Percentiles rank a stretch among this genome's conserved stretches.
These are phyloP conservation scores for Limnephilus marmoratus DNA, from an alignment of 2,888 invertebrate genomes.

Conservation along the genomic window DNA sequence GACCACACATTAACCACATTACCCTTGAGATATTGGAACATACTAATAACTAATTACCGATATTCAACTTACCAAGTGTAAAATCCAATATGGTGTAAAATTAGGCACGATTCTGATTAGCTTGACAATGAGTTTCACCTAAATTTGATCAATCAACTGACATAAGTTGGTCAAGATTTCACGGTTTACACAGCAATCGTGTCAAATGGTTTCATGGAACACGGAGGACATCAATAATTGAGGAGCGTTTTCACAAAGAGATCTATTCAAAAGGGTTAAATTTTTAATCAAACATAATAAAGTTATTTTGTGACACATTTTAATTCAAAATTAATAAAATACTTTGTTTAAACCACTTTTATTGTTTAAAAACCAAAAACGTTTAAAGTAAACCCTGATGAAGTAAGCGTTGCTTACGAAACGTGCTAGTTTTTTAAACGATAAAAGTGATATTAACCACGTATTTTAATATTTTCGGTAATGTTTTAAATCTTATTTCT, in stretches of 20 bases:
- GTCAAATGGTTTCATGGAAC: background rate
- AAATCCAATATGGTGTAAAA: background rate
- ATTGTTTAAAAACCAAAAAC: no score
- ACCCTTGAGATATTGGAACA: background rate
- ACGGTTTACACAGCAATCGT: constrained; percentile 6
- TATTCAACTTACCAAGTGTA: background rate
- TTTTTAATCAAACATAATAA: no score
- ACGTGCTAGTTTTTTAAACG: no score
- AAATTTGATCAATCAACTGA: background rate
- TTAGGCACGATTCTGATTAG: constrained; percentile 18
- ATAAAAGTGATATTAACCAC: no score
- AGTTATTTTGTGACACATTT: no score
- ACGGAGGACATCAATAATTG: background rate
- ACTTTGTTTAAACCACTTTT: no score
- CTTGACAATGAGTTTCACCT: constrained; percentile 22
- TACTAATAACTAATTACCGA: background rate
- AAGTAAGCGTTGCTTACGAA: no score
- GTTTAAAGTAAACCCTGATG: no score
- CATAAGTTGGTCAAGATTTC: constrained; percentile 19
- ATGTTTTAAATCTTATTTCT: no score
- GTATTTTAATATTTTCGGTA: no score
- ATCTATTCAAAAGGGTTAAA: no score
- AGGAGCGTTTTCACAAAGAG: background rate
- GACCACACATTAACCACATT: background rate
- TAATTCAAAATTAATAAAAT: no score